Evolutionary conservation across 2,888 invertebrate genomes (phyloP).

Genomic region (Tryphoninae sp.): DNA sequence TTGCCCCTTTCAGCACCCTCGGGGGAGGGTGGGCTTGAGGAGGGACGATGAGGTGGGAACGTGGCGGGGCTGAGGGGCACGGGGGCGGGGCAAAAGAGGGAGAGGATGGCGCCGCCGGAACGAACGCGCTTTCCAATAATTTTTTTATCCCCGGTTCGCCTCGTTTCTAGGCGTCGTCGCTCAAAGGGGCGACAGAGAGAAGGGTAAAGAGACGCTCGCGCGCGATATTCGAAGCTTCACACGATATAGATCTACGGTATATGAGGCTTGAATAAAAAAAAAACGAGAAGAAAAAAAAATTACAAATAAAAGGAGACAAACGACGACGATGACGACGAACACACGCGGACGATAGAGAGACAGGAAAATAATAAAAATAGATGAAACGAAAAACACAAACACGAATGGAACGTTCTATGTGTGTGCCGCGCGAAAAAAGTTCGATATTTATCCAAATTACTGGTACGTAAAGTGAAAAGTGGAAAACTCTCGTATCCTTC

Average conservation of each 20-base stretch:
- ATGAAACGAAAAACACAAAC: conserved; percentile 58
- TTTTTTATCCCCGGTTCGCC: conserved; percentile 51
- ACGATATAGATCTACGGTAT: conserved; percentile 43
- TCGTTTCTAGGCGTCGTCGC: conserved; percentile 60
- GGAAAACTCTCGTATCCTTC: conserved; percentile 35
- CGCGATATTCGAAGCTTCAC: conserved; percentile 61
- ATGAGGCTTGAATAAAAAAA: conserved; percentile 34
- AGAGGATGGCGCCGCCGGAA: conserved; percentile 53
- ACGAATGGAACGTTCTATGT: conserved; percentile 7
- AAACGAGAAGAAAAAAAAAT: conserved; percentile 21
- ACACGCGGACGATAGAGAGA: conserved; percentile 44
- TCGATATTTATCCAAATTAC: conserved; percentile 62
- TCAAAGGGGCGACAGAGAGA: conserved; percentile 53
- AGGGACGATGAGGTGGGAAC: conserved; percentile 2
- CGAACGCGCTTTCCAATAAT: conserved; percentile 63
- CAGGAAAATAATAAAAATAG: conserved; percentile 64
- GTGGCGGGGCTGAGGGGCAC: not conserved
- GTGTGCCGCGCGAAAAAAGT: conserved; percentile 49
- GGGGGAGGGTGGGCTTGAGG: conserved; percentile 26
- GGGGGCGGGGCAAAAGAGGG: conserved; percentile 4
- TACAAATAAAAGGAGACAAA: conserved; percentile 25
- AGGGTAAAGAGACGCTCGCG: conserved; percentile 36
- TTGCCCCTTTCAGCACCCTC: conserved; percentile 55
- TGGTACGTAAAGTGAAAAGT: conserved; percentile 58
- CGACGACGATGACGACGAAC: conserved; percentile 28